Evolutionary conservation across 2,797 vertebrate genomes (phyloP).

Genomic region (Oceanodroma leucorhoa): DNA sequence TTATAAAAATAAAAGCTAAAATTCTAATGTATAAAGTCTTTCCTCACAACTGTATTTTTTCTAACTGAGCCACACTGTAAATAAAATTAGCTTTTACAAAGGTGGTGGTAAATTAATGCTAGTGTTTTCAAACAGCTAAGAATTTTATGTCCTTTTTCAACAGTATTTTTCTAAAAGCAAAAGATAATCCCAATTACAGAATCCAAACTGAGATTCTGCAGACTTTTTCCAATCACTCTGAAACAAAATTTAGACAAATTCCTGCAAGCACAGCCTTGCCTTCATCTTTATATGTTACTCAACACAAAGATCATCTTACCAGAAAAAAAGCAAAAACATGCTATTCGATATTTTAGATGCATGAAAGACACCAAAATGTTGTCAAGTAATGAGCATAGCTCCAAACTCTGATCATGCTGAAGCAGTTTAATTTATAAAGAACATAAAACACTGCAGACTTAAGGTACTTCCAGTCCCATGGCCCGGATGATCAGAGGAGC

Average conservation of each 20-base stretch:
- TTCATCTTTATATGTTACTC: background rate
- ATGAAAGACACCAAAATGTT: background rate
- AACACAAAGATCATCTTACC: background rate
- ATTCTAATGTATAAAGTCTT: background rate
- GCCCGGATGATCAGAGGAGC: background rate
- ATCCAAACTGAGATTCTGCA: background rate
- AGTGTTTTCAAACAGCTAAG: conserved; percentile 6
- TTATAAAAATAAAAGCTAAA: background rate
- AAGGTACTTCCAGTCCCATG: conserved; percentile 16
- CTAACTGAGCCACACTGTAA: background rate
- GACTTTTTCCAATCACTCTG: background rate
- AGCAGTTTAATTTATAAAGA: conserved; percentile 51
- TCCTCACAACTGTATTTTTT: background rate
- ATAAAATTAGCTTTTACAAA: conserved; percentile 58
- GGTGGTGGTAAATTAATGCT: conserved; percentile 5
- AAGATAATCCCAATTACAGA: background rate
- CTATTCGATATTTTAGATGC: background rate
- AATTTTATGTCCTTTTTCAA: conserved; percentile 22
- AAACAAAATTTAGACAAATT: background rate
- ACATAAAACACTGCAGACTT: conserved; percentile 34
- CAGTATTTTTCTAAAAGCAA: background rate
- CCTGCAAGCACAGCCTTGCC: background rate
- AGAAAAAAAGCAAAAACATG: background rate
- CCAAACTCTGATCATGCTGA: conserved; percentile 6
- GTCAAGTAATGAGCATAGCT: background rate